Evolutionary conservation across 2,797 vertebrate species (phyloP), one percentile per base, ranked within the genome.

Genomic region (Enoplosus armatus): DNA sequence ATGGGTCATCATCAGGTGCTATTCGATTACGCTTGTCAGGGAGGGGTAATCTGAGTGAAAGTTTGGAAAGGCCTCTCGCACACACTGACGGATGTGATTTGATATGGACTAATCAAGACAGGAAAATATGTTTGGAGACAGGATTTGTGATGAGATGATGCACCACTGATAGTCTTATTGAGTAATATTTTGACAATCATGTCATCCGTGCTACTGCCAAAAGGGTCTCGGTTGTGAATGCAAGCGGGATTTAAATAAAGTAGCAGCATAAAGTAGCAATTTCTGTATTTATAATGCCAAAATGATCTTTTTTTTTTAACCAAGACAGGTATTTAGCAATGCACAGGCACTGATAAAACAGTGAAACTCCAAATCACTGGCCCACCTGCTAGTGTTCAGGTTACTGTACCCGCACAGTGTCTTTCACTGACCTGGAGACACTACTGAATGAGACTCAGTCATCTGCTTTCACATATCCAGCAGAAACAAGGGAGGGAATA

Each of bases 371-470:
- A 75, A 61, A 61, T 20, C 24, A 51, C 18, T 45, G 54, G 65
- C 64, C 66, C 62, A 60, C 37, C 58, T 81, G 26, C n/a, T 60
- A 65, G 82, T 72, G 69, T 79, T 58, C 61, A 87, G 75, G 64
- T 84, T 77, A 73, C 65, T 60, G 50, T 68, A 73, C 54, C 67
- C 59, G 76, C 79, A 69, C 31, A 37, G 63, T 76, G 55, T 72
- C 70, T 85, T 47, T 85, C 64, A 67, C 65, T 86, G 86, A 90
- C 83, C 79, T 85, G 85, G 78, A 93, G 85, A 88, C 50, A n/a
- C 26, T 72, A 2, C 71, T 79, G 74, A 88, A 64, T 72, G 48
- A 68, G 79, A 85, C 39, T 68, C 76, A 41, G 65, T 76, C 56
- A 43, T 74, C 56, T 77, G 53, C 82, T 71, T 84, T 81, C 80